Base-by-base conservation (phyloP, 2,888 invertebrate genomes). In the Diplolepis rosae region DNA sequence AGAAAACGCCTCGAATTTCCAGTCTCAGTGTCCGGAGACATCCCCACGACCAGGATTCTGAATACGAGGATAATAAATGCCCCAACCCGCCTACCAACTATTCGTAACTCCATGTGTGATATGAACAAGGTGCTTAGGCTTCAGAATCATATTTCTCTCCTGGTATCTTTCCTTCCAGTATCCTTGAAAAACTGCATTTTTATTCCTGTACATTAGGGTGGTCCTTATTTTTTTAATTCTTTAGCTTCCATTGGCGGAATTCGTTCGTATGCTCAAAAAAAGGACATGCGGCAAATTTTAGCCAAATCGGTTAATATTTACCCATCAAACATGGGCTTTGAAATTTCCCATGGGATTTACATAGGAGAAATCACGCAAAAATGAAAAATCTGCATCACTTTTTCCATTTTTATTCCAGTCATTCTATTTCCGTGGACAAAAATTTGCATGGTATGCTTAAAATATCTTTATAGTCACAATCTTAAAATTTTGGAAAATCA, bases 1-100 rank as follows among this genome's bases (percentile, higher is more conserved):
- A 66, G 82, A 69, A 2, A 80, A 82, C 82, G 83, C 80, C 79
- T 82, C 76, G 78, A 78, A 84, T 84, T 85, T 82, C 79, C 79
- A 70, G 73, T 56, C 35, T 56, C 75, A 77, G 75, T 72, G 73
- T 75, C 71, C 75, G 69, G 70, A 76, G 66, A 22, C 22, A 42
- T 65, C 35, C 42, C 32, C 32, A 32, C n/a, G n/a, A n/a, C n/a
- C n/a, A n/a, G 42, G 73, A 73, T 69, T 54, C 56, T 65, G 69
- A 68, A 69, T 48, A 27, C 56, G 70, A 51, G 74, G 56, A 56
- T 39, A 56, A 81, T 79, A 79, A 80, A 81, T 77, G 73, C 75
- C 69, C 27, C 54, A 74, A 75, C 71, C 76, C 78, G 72, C 72
- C 73, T 52, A 65, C 61, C 35, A 73, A 70, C 74, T 66, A 77